Base-by-base conservation (phyloP, 2,888 invertebrate genomes). In the Caenorhabditis angaria region DNA sequence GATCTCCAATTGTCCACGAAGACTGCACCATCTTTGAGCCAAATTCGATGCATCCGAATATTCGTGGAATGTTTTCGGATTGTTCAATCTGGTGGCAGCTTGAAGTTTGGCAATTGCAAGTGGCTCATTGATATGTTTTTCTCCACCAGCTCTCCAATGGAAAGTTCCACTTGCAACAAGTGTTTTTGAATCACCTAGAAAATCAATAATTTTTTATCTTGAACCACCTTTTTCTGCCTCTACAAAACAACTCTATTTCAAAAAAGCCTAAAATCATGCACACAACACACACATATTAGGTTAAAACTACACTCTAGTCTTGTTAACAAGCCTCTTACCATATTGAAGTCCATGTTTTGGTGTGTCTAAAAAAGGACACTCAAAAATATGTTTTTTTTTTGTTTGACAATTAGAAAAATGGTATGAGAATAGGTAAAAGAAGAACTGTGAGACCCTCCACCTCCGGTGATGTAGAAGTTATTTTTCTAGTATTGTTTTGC, bases 71-170 rank as follows among this genome's bases (percentile, higher is more conserved):
- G 95, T 93, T 41, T 91, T 92, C 63, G 90, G 90, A 88, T 91
- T 94, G 81, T 96, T 96, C 79, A 91, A 92, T 29, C 91, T 88
- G 0, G 94, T 92, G 0, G 97, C 95, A 88, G 97, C 96, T 91
- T 92, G 92, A 32, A 93, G 89, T 83, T 92, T 92, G n/a, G 92
- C 92, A 74, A 92, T 92, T 76, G 93, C 92, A 81, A 92, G 90
- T 0, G 99, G 99, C 87, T 97, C 97, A 88, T 99, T 99, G 86
- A 99, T 92, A 89, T 99, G 99, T 81, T 94, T 94, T 90, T 99
- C 97, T 2, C 99, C 99, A 2, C 90, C 88, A 35, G 86, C 85
- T 83, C 97, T 91, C 97, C 97, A 99, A 89, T 99, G 96, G 88
- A 94, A 97, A 85, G 92, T 92, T 8, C 97, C 99, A 14, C 95